These are phyloP conservation scores for Cynocephalus volans DNA, from an alignment of 2,113 vertebrate species.

Conservation along the genomic window DNA sequence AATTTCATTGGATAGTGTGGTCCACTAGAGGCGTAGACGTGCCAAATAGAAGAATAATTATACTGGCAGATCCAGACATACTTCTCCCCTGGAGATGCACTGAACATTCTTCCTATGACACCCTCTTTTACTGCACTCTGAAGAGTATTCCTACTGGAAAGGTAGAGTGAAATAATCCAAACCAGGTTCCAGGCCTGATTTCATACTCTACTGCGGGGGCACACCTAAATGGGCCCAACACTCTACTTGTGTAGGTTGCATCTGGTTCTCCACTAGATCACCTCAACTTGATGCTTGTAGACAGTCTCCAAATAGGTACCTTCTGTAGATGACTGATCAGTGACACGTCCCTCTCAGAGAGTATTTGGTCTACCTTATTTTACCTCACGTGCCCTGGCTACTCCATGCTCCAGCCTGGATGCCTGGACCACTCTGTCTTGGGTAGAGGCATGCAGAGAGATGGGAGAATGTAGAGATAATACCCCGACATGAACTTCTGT, in stretches of 20 bases:
- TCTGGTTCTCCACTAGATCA: neutral
- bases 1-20: neutral
- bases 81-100: neutral
- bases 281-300: neutral
- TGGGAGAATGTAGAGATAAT: neutral
- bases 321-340: neutral
- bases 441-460: neutral
- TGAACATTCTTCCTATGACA: neutral
- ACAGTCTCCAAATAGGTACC: neutral
- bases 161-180: neutral
- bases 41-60: neutral
- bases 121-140: neutral
- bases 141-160: neutral
- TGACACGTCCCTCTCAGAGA: neutral
- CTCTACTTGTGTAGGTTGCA: neutral
- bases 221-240: too few relatives aligned
- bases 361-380: neutral
- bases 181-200: neutral
- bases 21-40: neutral
- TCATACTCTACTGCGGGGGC: neutral
- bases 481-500: neutral
- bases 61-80: neutral
- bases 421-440: neutral
- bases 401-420: neutral
- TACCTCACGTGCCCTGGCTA: neutral